Base-by-base conservation (phyloP, 2,113 vertebrate species). In the Pyxicephalus adspersus region DNA sequence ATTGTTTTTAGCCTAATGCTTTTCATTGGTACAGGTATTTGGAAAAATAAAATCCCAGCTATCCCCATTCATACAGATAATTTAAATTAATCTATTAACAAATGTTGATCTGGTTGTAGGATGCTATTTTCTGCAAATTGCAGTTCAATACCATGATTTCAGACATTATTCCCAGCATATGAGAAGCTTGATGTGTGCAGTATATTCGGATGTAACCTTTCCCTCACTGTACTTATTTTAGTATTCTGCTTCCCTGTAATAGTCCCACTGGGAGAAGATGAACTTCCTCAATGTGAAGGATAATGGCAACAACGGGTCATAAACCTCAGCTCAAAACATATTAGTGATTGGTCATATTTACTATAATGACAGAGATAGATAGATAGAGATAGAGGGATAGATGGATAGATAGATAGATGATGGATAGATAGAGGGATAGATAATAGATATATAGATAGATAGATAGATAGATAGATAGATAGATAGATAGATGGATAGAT, bases 121-220 rank as follows among this genome's bases (percentile, higher is more conserved):
- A 58, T 54, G 54, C 70, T 54, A 54, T 57, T n/a, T 52, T 52
- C 52, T 34, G 70, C 34, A 31, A n/a, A 57, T 26, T 29, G 26
- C 52, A 34, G n/a, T 87, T 88, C 90, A 91, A 85, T 84, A 89
- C 83, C 85, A 85, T 87, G 84, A 84, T 90, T 89, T 70, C 89
- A 89, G 87, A 88, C 89, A 91, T 92, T 85, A 92, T 91, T 90
- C 84, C 85, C 86, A 87, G 87, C 91, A 96, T 90, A 91, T 95
- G 94, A 93, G 94, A 95, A 96, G 95, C 92, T 89, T 82, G 79
- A 91, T 94, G 93, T 94, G 91, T 88, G 92, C 92, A 91, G 94
- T 90, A 95, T 94, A 91, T 93, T 90, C 96, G 94, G 94, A 96
- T 95, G 87, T 93, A 93, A 98, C 95, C 97, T 95, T 93, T 95